phyloP scores from a whole-genome alignment of 1,140 invertebrate genomes.

The Ridgeia piscesae region DNA sequence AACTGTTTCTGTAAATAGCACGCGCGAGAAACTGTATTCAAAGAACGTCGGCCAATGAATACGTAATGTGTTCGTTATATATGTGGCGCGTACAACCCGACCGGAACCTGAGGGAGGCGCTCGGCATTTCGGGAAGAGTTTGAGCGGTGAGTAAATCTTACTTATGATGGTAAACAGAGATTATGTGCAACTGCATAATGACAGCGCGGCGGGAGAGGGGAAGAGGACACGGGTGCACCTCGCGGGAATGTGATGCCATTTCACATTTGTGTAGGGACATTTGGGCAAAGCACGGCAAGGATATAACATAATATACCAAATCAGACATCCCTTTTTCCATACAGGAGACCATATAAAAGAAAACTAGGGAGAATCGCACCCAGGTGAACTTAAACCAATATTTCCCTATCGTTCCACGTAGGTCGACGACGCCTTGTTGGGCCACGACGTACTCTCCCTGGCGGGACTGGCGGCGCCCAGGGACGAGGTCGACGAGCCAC shows the following conservation, averaged over 20 bases:
- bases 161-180: background rate
- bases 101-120: background rate
- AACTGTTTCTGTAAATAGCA: background rate
- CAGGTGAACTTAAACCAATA: too few relatives aligned
- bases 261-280: background rate
- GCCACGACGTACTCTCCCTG: background rate
- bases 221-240: background rate
- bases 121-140: background rate
- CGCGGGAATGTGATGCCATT: background rate
- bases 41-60: background rate
- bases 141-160: background rate
- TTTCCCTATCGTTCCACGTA: background rate
- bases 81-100: background rate
- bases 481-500: background rate
- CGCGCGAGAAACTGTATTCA: background rate
- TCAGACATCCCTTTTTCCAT: background rate
- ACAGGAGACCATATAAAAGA: too few relatives aligned
- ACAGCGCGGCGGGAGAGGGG: background rate
- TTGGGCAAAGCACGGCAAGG: background rate
- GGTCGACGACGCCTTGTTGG: background rate
- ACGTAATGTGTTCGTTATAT: background rate
- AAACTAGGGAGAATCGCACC: too few relatives aligned
- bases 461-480: background rate
- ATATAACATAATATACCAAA: too few relatives aligned
- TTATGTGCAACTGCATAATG: background rate